Conservation (phyloP, 2,113 vertebrate genomes). For the Ursus arctos region DNA sequence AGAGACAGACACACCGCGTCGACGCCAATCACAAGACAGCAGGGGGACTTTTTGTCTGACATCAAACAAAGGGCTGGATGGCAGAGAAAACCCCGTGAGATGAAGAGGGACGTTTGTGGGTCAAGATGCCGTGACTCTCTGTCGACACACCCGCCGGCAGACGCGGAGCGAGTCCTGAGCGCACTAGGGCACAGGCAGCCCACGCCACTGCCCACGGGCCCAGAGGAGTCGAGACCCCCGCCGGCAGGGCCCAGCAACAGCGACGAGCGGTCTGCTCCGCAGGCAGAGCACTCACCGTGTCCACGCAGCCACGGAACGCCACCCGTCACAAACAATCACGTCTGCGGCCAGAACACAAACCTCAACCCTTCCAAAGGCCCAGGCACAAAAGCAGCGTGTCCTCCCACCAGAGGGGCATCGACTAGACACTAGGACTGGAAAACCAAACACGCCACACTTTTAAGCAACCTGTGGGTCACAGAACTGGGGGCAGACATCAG, state of each 20-base stretch:
- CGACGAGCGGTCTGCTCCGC: not conserved
- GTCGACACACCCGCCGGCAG: accelerated
- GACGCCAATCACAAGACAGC: not conserved
- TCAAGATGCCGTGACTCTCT: not conserved
- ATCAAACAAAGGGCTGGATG: not conserved
- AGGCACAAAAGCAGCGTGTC: not conserved
- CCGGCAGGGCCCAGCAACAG: not conserved
- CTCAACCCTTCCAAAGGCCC: not conserved
- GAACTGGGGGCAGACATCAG: not conserved
- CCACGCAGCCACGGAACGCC: not conserved
- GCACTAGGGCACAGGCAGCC: not conserved
- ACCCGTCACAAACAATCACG: not conserved
- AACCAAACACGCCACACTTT: not conserved
- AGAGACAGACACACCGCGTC: too few relatives aligned
- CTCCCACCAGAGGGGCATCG: not conserved
- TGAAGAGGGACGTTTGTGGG: not conserved
- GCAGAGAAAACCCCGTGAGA: not conserved
- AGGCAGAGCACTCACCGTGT: not conserved
- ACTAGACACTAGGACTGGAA: not conserved
- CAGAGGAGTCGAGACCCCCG: not conserved
- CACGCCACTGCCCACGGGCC: not conserved
- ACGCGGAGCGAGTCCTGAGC: not conserved
- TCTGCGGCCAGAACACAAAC: not conserved
- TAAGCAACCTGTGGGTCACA: not conserved
- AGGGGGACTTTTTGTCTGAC: not conserved